Base-by-base conservation (phyloP, 2,797 vertebrate genomes). In the Orestias chungarensis region DNA sequence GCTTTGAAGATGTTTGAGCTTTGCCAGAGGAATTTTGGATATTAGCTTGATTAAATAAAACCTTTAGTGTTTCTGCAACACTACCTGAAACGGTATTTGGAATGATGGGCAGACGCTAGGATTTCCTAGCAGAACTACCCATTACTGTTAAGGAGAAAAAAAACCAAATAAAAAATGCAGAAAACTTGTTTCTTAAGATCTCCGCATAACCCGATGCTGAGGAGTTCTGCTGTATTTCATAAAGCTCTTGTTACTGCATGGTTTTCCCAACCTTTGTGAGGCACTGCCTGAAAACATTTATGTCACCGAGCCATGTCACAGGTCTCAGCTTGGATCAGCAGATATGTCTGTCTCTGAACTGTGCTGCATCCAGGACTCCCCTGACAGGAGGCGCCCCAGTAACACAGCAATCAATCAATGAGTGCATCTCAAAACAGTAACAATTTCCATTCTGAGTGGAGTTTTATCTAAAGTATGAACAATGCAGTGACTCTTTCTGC, bases 201-300 rank as follows among this genome's bases (percentile, higher is more conserved):
- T 43, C 55, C 17, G 1, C 14, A 12, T 52, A 74, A n/a, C 0
- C 66, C 31, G 29, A 77, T 35, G 50, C 68, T 31, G 67, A 70
- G 64, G 4, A 10, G 73, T 49, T 68, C 8, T 3, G 55, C 25
- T 42, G 6, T 4, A 43, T 79, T 83, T 79, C 42, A 76, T 75
- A 17, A 33, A 43, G 3, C n/a, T 33, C 73, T 1, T n/a, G 3
- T 47, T 35, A 62, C 66, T 64, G n/a, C 75, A 18, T 25, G 15
- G 67, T 82, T 80, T 75, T 31, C 71, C 64, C 33, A 44, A 52
- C 74, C 35, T 55, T 67, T 25, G 66, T 38, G 20, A 54, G 55
- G 47, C 62, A 64, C 75, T 64, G 79, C 62, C 65, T 64, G 42
- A 10, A 64, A 47, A 44, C 59, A 80, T 83, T 68, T 71, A 4